Percentiles rank a stretch among this genome's conserved stretches.
Conservation (phyloP, 2,113 vertebrate genomes). For the Camelus bactrianus region DNA sequence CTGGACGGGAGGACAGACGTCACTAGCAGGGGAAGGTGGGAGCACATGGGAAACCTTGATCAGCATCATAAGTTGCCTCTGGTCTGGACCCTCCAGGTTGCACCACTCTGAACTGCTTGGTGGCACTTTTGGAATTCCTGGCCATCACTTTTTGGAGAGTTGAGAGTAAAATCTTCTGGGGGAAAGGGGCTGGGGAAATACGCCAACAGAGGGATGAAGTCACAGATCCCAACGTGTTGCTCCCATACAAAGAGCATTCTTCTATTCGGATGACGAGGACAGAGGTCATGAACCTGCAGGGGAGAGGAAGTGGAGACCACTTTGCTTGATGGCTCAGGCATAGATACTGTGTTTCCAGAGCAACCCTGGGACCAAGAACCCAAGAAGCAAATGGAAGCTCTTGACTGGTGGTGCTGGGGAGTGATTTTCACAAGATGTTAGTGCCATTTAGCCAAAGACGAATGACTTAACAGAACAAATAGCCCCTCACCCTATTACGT, state of each 20-base stretch:
- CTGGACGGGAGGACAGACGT: background rate
- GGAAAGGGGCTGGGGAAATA: background rate
- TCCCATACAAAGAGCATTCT: background rate
- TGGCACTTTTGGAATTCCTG: background rate
- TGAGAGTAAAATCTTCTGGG: background rate
- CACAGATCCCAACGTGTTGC: too few relatives aligned
- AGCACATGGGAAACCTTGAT: background rate
- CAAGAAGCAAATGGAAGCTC: background rate
- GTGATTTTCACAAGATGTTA: background rate
- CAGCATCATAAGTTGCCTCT: background rate
- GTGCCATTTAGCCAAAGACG: background rate
- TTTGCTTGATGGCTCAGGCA: background rate
- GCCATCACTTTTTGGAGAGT: background rate
- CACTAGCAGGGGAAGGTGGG: background rate
- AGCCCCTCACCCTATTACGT: background rate
- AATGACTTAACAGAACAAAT: constrained; percentile 4
- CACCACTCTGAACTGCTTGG: background rate
- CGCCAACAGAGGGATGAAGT: background rate
- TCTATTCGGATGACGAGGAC: background rate
- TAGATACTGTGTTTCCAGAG: background rate
- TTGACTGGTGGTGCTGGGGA: background rate
- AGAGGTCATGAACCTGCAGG: background rate
- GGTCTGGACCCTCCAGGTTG: background rate
- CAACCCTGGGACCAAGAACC: background rate
- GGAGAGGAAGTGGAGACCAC: background rate